phyloP scores from a whole-genome alignment of 2,797 vertebrate species.

The Cheirogaleus major region DNA sequence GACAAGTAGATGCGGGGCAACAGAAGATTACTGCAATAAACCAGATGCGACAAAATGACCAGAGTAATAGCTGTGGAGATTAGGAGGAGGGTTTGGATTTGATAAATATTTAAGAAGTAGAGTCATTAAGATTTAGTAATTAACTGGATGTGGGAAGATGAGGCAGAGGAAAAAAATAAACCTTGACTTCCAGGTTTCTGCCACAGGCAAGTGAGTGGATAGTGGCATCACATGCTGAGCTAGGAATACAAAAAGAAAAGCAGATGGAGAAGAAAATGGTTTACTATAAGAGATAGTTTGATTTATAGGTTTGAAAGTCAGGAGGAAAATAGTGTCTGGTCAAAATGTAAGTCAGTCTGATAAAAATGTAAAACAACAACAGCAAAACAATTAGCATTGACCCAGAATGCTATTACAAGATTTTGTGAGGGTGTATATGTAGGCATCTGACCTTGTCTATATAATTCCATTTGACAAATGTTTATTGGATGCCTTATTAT shows the following conservation, averaged over 20 bases:
- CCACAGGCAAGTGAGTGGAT: not conserved
- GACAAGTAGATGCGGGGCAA: not conserved
- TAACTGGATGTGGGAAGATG: not conserved
- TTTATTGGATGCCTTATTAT: not conserved
- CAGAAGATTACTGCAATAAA: not conserved
- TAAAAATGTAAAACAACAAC: not conserved
- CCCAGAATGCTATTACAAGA: not conserved
- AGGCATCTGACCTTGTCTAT: not conserved
- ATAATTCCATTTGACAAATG: not conserved
- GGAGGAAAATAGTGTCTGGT: not conserved
- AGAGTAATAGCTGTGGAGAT: not conserved
- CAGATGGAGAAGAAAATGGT: not conserved
- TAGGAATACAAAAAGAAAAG: not conserved
- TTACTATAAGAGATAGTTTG: not conserved
- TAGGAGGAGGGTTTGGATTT: not conserved
- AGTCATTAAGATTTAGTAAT: not conserved
- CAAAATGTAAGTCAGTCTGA: not conserved
- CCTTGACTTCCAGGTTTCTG: not conserved
- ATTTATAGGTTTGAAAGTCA: not conserved
- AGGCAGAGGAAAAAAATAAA: not conserved
- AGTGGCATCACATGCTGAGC: not conserved
- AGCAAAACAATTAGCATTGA: not conserved
- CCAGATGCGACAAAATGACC: not conserved
- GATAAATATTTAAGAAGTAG: not conserved
- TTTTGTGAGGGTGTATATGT: not conserved